These are phyloP conservation scores for Coleophora flavipennella DNA, from an alignment of 2,888 invertebrate species.

Conservation along the genomic window DNA sequence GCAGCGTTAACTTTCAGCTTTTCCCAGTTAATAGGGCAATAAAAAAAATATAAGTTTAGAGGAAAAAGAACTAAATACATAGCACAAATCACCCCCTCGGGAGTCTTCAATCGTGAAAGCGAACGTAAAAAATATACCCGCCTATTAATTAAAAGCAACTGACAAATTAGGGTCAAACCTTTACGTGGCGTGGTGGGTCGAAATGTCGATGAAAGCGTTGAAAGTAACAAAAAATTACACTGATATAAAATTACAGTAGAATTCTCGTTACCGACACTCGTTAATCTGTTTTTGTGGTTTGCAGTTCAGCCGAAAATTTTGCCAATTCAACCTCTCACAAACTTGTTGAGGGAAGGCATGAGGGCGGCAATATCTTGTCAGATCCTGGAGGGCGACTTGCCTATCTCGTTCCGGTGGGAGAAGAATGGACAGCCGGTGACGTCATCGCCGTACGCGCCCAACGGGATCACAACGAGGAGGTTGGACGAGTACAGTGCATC, in stretches of 20 bases:
- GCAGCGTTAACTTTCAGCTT: conserved; percentile 44
- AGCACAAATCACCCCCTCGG: conserved; percentile 24
- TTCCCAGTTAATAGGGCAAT: conserved; percentile 54
- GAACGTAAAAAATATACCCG: conserved; percentile 21
- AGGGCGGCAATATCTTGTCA: conserved; percentile 92
- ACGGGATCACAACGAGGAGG: conserved; percentile 64
- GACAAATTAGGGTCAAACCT: conserved; percentile 15
- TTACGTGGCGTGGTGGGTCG: conserved; percentile 13
- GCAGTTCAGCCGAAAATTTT: conserved; percentile 88
- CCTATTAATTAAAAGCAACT: conserved; percentile 38
- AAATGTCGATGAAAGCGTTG: background rate
- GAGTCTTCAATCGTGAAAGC: conserved; percentile 18
- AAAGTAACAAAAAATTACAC: background rate
- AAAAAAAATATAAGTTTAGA: conserved; percentile 45
- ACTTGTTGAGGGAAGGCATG: conserved; percentile 86
- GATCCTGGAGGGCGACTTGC: conserved; percentile 93
- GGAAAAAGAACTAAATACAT: conserved; percentile 36
- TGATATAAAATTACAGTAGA: conserved; percentile 11
- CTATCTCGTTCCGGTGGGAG: conserved; percentile 93
- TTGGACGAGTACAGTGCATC: conserved; percentile 90
- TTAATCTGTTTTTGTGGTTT: conserved; percentile 19
- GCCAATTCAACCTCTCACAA: conserved; percentile 86
- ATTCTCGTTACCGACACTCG: conserved; percentile 10
- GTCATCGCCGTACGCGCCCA: conserved; percentile 71
- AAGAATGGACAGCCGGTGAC: conserved; percentile 86